Evolutionary conservation across 2,888 invertebrate genomes (phyloP).

Genomic region (Entomobrya proxima): DNA sequence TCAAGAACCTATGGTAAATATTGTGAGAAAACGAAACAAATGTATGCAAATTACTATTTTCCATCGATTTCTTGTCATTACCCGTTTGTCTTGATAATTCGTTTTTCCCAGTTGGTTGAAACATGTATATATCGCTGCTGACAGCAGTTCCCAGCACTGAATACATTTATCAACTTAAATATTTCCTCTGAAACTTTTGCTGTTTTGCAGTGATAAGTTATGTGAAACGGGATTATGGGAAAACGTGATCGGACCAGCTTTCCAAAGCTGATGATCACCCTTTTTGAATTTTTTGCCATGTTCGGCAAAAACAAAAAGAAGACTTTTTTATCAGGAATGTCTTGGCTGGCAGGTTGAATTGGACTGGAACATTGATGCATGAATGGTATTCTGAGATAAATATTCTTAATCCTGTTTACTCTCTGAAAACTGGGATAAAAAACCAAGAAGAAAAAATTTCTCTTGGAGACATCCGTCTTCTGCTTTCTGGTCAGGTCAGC

Average conservation of each 20-base stretch:
- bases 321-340: neutral
- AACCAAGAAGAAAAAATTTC: neutral
- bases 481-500: slow-evolving; percentile 36
- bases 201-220: neutral
- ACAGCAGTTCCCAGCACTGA: slow-evolving; percentile 15
- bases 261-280: too few species aligned
- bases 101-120: too few species aligned
- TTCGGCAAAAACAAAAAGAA: too few species aligned
- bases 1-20: too few species aligned
- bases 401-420: neutral
- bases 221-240: neutral
- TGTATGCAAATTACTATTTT: too few species aligned
- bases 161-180: slow-evolving; percentile 25
- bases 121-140: too few species aligned
- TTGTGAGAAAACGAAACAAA: too few species aligned
- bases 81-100: too few species aligned
- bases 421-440: neutral
- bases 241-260: too few species aligned
- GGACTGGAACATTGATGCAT: neutral
- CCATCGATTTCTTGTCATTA: too few species aligned
- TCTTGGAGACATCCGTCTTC: neutral
- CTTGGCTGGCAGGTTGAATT: neutral
- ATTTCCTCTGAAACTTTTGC: neutral
- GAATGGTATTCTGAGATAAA: neutral
- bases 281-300: too few species aligned